Percentiles rank a stretch among this genome's conserved stretches.
phyloP scores from a whole-genome alignment of 1,140 invertebrate genomes.

The Rhizoglyphus robini region DNA sequence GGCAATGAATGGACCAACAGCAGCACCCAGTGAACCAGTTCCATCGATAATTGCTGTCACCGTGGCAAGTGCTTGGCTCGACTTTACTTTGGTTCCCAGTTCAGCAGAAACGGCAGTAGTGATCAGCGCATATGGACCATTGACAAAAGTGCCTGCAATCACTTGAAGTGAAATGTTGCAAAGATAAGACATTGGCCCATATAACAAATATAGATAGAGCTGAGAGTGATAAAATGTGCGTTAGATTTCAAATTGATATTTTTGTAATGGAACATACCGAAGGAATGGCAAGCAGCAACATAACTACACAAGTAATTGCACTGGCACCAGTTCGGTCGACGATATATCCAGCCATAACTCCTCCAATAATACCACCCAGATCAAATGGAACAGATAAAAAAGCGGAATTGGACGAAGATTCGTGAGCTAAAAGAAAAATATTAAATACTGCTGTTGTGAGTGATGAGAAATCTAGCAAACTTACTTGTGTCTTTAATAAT shows the following conservation, averaged over 20 bases:
- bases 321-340: slow-evolving; percentile 70
- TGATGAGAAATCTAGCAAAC: slow-evolving; percentile 27
- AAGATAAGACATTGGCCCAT: slow-evolving; percentile 45
- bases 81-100: slow-evolving; percentile 71
- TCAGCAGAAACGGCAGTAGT: slow-evolving; percentile 91
- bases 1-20: slow-evolving; percentile 73
- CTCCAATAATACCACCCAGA: slow-evolving; percentile 72
- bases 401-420: slow-evolving; percentile 55
- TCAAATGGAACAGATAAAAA: slow-evolving; percentile 80
- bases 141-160: slow-evolving; percentile 65
- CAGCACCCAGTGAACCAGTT: slow-evolving; percentile 75
- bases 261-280: slow-evolving; percentile 44
- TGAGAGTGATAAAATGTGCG: slow-evolving; percentile 37
- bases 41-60: slow-evolving; percentile 95
- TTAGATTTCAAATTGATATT: slow-evolving; percentile 10
- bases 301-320: slow-evolving; percentile 63
- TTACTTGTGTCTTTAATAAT: slow-evolving; percentile 75
- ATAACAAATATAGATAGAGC: slow-evolving; percentile 62
- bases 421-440: slow-evolving; percentile 43
- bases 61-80: slow-evolving; percentile 77
- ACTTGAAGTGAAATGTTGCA: slow-evolving; percentile 54
- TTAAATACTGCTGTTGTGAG: background rate
- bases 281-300: slow-evolving; percentile 66
- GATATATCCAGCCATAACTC: slow-evolving; percentile 69
- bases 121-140: slow-evolving; percentile 88